Percentiles rank a stretch among this genome's conserved stretches.
These are phyloP conservation scores for Isurus oxyrinchus DNA, from an alignment of 2,113 vertebrate species.

Conservation along the genomic window DNA sequence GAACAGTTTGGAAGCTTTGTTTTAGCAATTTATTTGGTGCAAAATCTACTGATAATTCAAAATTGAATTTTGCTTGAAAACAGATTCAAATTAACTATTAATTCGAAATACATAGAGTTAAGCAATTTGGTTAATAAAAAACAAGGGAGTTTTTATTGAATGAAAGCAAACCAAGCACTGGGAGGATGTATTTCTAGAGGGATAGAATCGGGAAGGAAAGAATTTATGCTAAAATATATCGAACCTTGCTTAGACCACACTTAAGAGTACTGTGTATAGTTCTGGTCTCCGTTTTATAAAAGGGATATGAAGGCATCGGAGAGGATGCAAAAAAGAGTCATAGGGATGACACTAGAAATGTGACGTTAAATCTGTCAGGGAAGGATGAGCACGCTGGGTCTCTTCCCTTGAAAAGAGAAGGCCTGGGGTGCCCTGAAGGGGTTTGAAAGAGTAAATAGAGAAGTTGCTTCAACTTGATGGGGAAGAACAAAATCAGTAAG, in stretches of 20 bases:
- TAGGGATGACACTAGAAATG: background rate
- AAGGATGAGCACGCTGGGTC: background rate
- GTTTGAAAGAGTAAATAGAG: background rate
- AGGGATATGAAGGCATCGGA: background rate
- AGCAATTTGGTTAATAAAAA: background rate
- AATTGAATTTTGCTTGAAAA: background rate
- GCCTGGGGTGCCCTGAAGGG: background rate
- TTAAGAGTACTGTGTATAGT: background rate
- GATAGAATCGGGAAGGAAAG: background rate
- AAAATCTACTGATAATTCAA: background rate
- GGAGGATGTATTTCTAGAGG: background rate
- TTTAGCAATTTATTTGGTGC: background rate
- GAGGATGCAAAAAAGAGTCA: background rate
- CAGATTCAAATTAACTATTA: background rate
- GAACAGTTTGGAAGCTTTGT: background rate
- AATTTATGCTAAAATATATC: background rate
- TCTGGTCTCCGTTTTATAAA: background rate
- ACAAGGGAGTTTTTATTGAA: background rate
- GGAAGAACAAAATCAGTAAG: background rate
- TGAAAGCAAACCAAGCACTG: background rate
- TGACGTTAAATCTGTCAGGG: background rate
- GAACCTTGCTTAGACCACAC: background rate
- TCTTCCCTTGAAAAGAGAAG: background rate
- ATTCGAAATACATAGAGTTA: background rate
- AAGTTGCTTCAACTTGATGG: background rate